These are phyloP conservation scores for Pseudobourletiella spinata DNA, from an alignment of 1,140 invertebrate genomes.

Conservation along the genomic window DNA sequence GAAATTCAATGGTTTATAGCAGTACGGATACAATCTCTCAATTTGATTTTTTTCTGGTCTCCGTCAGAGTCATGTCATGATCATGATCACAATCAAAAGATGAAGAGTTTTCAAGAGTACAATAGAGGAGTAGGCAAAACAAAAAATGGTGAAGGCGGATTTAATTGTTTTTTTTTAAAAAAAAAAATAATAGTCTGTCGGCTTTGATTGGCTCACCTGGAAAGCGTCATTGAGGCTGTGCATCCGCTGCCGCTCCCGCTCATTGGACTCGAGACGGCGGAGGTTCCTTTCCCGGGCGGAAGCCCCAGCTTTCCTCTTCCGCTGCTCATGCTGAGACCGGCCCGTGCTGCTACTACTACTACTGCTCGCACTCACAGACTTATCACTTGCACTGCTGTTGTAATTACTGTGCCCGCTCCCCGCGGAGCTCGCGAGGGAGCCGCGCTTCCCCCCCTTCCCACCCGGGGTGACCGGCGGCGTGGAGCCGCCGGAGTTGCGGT, in stretches of 20 bases:
- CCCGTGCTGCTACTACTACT: constrained; percentile 34
- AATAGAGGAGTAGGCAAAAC: too few relatives aligned
- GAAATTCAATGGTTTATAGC: too few relatives aligned
- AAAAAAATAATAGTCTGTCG: too few relatives aligned
- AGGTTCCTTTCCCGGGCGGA: constrained; percentile 70
- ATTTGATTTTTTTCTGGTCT: too few relatives aligned
- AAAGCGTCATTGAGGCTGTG: constrained; percentile 81
- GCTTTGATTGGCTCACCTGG: too few relatives aligned
- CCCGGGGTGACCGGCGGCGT: neutral
- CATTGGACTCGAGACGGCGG: constrained; percentile 73
- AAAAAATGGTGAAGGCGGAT: too few relatives aligned
- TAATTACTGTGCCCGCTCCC: neutral
- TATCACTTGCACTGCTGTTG: constrained; percentile 21
- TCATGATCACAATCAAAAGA: too few relatives aligned
- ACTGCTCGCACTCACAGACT: constrained; percentile 37
- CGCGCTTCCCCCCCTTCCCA: constrained; percentile 14
- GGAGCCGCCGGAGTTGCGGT: constrained; percentile 18
- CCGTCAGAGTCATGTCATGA: too few relatives aligned
- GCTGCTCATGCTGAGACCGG: constrained; percentile 18
- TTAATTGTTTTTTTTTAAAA: too few relatives aligned
- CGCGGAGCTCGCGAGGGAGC: constrained; percentile 1
- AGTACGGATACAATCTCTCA: too few relatives aligned
- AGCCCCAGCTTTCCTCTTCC: constrained; percentile 58
- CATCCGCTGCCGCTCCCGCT: constrained; percentile 78
- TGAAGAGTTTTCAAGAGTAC: too few relatives aligned